These are phyloP conservation scores for Eristalis intricaria DNA, from an alignment of 2,888 invertebrate species.

Conservation along the genomic window DNA sequence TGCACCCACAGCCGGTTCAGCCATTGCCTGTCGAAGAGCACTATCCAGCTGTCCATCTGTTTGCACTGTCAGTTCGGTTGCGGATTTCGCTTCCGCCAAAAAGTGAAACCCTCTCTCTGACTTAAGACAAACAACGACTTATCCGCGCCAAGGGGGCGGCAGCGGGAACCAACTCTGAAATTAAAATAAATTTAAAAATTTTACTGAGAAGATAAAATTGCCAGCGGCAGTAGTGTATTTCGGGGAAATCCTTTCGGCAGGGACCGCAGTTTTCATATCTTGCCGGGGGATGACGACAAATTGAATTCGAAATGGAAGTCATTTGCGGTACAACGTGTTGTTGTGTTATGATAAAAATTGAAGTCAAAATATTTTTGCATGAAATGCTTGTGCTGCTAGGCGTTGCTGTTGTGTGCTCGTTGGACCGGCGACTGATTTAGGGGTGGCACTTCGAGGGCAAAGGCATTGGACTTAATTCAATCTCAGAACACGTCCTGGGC, in stretches of 20 bases:
- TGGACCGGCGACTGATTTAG: not conserved
- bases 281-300: not conserved
- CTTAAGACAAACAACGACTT: constrained; percentile 42
- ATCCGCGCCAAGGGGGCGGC: not conserved
- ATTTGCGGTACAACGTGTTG: constrained; percentile 25
- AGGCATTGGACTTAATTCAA: not conserved
- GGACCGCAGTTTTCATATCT: not conserved
- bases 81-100: constrained; percentile 51
- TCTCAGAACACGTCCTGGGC: not conserved
- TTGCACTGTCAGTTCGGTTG: constrained; percentile 52
- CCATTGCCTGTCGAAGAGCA: constrained; percentile 54
- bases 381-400: constrained; percentile 7
- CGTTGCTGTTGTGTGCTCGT: not conserved
- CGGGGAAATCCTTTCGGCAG: not conserved
- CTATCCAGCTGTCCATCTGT: constrained; percentile 63
- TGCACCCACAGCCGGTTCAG: not conserved
- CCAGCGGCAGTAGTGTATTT: not conserved
- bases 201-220: constrained; percentile 44
- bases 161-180: not conserved
- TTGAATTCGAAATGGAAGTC: constrained; percentile 14
- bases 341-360: constrained; percentile 26
- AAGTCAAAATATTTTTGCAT: constrained; percentile 27
- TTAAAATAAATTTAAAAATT: constrained; percentile 63
- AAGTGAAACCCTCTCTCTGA: not conserved
- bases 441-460: not conserved